Evolutionary conservation across 2,797 vertebrate species (phyloP).

Genomic region (Syndactyla subalaris): DNA sequence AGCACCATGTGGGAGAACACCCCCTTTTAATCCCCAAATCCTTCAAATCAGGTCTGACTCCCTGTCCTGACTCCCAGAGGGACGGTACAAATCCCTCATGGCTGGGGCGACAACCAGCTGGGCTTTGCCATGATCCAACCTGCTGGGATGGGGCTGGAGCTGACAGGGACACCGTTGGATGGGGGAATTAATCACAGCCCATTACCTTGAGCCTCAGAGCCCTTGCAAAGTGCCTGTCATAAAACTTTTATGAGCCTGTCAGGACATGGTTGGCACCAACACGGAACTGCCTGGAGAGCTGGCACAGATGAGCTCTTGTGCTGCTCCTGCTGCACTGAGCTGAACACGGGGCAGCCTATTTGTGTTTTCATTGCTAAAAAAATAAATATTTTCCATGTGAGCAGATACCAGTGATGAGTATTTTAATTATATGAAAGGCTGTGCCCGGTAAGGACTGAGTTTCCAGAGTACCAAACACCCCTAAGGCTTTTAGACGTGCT

Average conservation of each 20-base stretch:
- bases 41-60: neutral
- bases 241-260: neutral
- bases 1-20: neutral
- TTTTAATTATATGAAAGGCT: neutral
- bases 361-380: neutral
- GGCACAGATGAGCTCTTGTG: fast-evolving
- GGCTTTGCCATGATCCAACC: neutral
- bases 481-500: fast-evolving
- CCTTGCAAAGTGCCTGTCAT: neutral
- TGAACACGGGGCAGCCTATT: fast-evolving
- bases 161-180: neutral
- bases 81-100: fast-evolving
- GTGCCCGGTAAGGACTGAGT: neutral
- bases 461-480: neutral
- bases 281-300: neutral
- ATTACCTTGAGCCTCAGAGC: neutral
- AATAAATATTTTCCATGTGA: neutral
- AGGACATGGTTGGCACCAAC: neutral
- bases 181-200: neutral
- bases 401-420: neutral
- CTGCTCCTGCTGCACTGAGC: neutral
- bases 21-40: neutral
- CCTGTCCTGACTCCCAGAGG: fast-evolving
- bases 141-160: neutral
- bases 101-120: neutral